Percentiles rank a stretch among this genome's conserved stretches.
phyloP scores from a whole-genome alignment of 2,888 invertebrate species.

The Nasonovia ribisnigri region DNA sequence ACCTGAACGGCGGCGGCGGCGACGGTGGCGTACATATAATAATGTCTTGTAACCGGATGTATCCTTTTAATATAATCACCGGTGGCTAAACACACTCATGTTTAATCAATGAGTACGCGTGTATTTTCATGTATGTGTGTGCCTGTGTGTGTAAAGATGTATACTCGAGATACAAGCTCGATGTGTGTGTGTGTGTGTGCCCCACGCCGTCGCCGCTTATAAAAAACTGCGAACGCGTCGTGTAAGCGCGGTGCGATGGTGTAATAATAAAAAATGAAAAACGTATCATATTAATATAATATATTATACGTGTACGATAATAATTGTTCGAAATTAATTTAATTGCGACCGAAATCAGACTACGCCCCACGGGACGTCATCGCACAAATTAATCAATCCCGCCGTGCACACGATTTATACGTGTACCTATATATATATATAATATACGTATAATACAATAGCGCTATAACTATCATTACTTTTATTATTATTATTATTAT shows the following conservation, averaged over 20 bases:
- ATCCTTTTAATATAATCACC: slow-evolving; percentile 64
- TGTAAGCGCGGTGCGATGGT: neutral
- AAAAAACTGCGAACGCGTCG: slow-evolving; percentile 24
- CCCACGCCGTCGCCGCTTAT: slow-evolving; percentile 14
- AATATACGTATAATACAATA: neutral
- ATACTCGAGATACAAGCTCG: neutral
- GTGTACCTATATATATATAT: neutral
- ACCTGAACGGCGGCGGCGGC: neutral
- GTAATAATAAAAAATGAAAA: slow-evolving; percentile 46
- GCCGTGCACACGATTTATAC: neutral
- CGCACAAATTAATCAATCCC: slow-evolving; percentile 58
- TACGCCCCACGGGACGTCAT: slow-evolving; percentile 47
- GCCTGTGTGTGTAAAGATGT: neutral
- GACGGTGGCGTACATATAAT: neutral
- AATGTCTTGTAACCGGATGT: slow-evolving; percentile 65
- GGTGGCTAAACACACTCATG: slow-evolving; percentile 63
- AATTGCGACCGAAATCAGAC: slow-evolving; percentile 62
- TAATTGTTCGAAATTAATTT: slow-evolving; percentile 58
- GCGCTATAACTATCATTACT: neutral
- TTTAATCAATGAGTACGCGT: slow-evolving; percentile 60
- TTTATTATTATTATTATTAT: neutral
- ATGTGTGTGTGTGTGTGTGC: neutral
- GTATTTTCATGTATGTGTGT: neutral
- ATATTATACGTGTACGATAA: neutral
- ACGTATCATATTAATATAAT: slow-evolving; percentile 5